These are phyloP conservation scores for Lepidurus apus DNA, from an alignment of 1,140 invertebrate genomes.

Conservation along the genomic window DNA sequence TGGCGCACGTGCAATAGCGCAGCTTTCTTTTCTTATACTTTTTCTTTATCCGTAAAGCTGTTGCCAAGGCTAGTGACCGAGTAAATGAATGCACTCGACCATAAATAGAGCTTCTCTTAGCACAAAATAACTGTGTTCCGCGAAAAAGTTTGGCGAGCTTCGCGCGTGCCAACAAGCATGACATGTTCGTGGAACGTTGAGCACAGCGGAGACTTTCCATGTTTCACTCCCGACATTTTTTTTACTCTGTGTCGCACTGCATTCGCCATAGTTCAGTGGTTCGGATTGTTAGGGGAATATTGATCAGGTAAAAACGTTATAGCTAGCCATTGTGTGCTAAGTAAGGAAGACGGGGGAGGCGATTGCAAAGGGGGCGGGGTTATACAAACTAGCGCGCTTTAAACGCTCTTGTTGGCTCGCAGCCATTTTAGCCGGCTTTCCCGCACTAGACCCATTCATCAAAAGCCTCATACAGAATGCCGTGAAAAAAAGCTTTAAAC, in stretches of 20 bases:
- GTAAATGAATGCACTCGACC: neutral
- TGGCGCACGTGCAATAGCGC: neutral
- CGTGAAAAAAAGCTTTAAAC: no score
- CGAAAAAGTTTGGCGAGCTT: neutral
- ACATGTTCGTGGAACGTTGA: neutral
- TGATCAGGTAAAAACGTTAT: no score
- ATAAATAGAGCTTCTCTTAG: neutral
- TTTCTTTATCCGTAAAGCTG: neutral
- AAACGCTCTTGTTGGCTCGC: no score
- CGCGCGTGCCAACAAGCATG: constrained; percentile 1
- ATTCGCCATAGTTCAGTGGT: no score
- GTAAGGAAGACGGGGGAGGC: no score
- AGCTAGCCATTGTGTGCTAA: no score
- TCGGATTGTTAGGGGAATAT: no score
- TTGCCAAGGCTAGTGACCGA: constrained; percentile 6
- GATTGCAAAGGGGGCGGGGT: no score
- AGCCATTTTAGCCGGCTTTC: no score
- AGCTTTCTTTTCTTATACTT: neutral
- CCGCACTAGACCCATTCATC: no score
- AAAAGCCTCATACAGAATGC: no score
- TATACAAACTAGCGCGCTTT: no score
- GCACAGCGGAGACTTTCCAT: neutral
- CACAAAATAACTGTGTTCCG: neutral
- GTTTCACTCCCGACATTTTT: neutral
- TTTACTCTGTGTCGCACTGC: neutral